These are phyloP conservation scores for Trichoplusia ni DNA, from an alignment of 1,140 invertebrate species.

Conservation along the genomic window DNA sequence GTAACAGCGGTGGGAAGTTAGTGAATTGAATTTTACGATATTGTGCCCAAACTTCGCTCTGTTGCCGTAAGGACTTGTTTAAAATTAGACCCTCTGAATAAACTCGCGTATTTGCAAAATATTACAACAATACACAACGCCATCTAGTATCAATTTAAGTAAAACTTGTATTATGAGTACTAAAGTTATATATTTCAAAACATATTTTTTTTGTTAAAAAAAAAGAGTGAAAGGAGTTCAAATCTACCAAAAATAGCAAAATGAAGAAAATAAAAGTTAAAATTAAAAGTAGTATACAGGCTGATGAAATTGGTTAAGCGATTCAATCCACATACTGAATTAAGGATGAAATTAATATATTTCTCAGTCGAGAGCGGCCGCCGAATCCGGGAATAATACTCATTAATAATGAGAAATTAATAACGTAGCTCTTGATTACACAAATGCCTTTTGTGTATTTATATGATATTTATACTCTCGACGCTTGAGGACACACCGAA, in stretches of 20 bases:
- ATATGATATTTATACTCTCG: too few relatives aligned
- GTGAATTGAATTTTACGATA: slow-evolving; percentile 38
- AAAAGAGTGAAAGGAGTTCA: too few relatives aligned
- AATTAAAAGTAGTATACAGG: background rate
- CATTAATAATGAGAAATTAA: background rate
- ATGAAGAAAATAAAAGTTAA: too few relatives aligned
- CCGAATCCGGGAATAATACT: background rate
- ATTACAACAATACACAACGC: too few relatives aligned
- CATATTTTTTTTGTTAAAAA: too few relatives aligned
- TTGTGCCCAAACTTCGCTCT: slow-evolving; percentile 11
- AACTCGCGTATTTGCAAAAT: too few relatives aligned
- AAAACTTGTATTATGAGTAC: too few relatives aligned
- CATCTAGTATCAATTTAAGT: too few relatives aligned
- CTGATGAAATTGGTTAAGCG: background rate
- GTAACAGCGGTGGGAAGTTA: slow-evolving; percentile 20
- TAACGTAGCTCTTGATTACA: background rate
- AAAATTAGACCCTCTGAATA: slow-evolving; percentile 24
- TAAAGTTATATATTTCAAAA: too few relatives aligned
- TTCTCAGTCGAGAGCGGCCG: background rate
- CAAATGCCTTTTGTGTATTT: background rate
- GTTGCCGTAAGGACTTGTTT: slow-evolving; percentile 10
- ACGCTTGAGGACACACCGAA: too few relatives aligned
- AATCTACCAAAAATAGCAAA: too few relatives aligned
- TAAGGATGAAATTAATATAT: background rate
- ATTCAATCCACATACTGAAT: background rate